These are phyloP conservation scores for Athetis lepigone DNA, from an alignment of 2,888 invertebrate genomes.

Conservation along the genomic window DNA sequence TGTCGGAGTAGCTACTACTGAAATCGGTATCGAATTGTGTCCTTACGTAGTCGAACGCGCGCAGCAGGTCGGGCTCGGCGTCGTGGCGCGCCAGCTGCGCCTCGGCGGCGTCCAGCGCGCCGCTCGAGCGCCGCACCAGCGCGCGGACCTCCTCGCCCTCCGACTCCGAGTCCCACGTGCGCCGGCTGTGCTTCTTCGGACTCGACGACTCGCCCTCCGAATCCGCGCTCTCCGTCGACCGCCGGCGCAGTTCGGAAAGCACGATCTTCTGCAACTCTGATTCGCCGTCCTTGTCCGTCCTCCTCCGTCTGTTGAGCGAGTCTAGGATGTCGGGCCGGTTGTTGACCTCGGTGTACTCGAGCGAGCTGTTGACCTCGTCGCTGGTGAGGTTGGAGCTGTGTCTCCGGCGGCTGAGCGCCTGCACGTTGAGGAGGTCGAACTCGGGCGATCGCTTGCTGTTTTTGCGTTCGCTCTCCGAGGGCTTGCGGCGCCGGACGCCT, in stretches of 20 bases:
- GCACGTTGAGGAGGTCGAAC: constrained; percentile 85
- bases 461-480: constrained; percentile 82
- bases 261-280: constrained; percentile 83
- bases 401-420: constrained; percentile 83
- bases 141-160: constrained; percentile 92
- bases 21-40: constrained; percentile 84
- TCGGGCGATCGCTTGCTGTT: constrained; percentile 86
- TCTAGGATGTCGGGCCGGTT: constrained; percentile 87
- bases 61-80: constrained; percentile 85
- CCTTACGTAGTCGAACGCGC: constrained; percentile 89
- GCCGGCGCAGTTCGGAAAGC: constrained; percentile 81
- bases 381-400: constrained; percentile 88
- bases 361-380: constrained; percentile 87
- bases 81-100: constrained; percentile 88
- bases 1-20: constrained; percentile 75
- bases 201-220: constrained; percentile 83
- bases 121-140: constrained; percentile 91
- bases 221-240: constrained; percentile 85
- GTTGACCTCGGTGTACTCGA: constrained; percentile 88
- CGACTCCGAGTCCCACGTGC: constrained; percentile 91
- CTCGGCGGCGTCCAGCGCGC: constrained; percentile 92
- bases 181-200: constrained; percentile 80
- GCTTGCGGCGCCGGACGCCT: constrained; percentile 81
- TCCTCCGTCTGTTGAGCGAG: constrained; percentile 80
- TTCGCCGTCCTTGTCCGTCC: constrained; percentile 78